Evolutionary conservation across 2,888 invertebrate species (phyloP).

Genomic region (Drosophila peninsularis): DNA sequence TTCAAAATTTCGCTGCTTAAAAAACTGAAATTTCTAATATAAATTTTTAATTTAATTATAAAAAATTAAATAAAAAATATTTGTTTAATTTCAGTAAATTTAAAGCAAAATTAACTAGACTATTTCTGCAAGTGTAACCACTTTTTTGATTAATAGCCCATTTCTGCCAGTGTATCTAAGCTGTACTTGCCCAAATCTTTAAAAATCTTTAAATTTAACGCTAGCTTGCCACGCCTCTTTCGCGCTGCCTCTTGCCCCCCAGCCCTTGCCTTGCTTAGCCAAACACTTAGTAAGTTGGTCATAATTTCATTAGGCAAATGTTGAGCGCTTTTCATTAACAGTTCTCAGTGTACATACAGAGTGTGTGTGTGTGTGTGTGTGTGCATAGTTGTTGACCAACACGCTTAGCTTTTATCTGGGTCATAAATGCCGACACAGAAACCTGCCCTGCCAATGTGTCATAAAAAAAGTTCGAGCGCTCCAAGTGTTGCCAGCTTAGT

Average conservation of each 20-base stretch:
- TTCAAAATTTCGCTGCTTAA: too few relatives aligned
- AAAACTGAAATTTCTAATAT: too few relatives aligned
- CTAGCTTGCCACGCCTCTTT: not conserved
- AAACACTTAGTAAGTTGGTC: conserved; percentile 66
- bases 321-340: conserved; percentile 80
- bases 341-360: conserved; percentile 27
- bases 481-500: conserved; percentile 28
- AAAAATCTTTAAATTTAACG: not conserved
- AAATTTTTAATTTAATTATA: not conserved
- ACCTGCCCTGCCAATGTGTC: conserved; percentile 58
- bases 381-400: conserved; percentile 59
- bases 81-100: not conserved
- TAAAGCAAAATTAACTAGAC: not conserved
- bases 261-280: not conserved
- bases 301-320: conserved; percentile 81
- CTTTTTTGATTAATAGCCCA: not conserved
- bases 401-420: conserved; percentile 74
- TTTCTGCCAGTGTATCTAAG: conserved; percentile 5
- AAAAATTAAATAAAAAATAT: not conserved
- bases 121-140: not conserved
- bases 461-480: conserved; percentile 46
- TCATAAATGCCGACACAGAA: conserved; percentile 69
- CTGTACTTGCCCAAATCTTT: not conserved
- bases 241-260: not conserved
- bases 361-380: conserved; percentile 13